phyloP scores from a whole-genome alignment of 1,140 invertebrate genomes.

The Epicauta chinensis region DNA sequence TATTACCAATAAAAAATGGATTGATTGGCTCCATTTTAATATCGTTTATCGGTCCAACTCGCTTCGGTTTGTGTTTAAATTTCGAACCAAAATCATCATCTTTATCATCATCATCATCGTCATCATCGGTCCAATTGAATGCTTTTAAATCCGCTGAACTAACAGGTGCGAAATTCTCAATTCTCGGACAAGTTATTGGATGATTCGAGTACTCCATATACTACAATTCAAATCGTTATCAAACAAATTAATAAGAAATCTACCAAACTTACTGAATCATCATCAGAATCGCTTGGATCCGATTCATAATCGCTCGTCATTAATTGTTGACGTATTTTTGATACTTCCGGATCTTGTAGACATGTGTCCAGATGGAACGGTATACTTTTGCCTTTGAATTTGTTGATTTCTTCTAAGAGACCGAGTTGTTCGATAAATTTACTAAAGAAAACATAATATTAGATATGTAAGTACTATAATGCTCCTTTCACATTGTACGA shows the following conservation, averaged over 20 bases:
- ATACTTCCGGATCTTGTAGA: slow-evolving; percentile 1
- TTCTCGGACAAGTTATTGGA: too few relatives aligned
- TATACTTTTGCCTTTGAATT: slow-evolving; percentile 4
- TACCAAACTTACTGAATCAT: slow-evolving; percentile 3
- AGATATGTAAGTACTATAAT: background rate
- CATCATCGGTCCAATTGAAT: too few relatives aligned
- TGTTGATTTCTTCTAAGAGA: slow-evolving; percentile 1
- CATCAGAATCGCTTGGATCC: slow-evolving; percentile 4
- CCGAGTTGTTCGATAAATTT: background rate
- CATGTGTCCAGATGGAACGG: slow-evolving; percentile 3
- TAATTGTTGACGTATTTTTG: background rate
- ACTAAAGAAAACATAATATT: slow-evolving; percentile 1
- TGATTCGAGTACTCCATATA: too few relatives aligned
- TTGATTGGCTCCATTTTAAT: too few relatives aligned
- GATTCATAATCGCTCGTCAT: slow-evolving; percentile 9
- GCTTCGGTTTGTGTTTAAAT: too few relatives aligned
- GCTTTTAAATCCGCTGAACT: too few relatives aligned
- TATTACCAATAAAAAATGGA: too few relatives aligned
- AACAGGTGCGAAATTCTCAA: too few relatives aligned
- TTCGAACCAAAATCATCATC: too few relatives aligned
- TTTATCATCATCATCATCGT: too few relatives aligned
- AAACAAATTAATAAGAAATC: background rate
- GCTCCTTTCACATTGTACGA: too few relatives aligned
- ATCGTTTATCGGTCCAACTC: too few relatives aligned
- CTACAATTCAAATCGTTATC: background rate